Evolutionary conservation across 30 jellyfish, hydroid and myxozoan genomes (phyloP).

Genomic region (Aurelia sp.): DNA sequence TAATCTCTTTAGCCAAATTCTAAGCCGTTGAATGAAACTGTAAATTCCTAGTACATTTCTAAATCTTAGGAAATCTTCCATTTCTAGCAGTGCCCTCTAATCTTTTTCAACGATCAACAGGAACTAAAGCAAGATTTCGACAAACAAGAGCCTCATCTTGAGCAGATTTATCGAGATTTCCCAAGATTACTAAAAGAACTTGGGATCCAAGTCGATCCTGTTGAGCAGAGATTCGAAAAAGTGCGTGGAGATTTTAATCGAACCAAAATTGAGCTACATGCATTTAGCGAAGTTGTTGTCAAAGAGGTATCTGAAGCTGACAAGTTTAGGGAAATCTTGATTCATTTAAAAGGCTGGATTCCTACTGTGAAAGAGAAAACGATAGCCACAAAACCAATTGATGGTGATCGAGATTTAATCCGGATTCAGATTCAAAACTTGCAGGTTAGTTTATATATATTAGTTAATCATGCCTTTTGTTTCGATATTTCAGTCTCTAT

Average conservation of each 20-base stretch:
- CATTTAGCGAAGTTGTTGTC: constrained; percentile 27
- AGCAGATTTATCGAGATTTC: constrained; percentile 52
- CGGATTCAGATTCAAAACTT: constrained; percentile 53
- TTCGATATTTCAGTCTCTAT: no score
- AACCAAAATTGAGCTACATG: constrained; percentile 61
- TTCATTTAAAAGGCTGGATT: constrained; percentile 79
- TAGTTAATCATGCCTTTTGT: not conserved
- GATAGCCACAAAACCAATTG: constrained; percentile 45
- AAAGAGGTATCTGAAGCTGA: constrained; percentile 70
- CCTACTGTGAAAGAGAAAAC: constrained; percentile 69
- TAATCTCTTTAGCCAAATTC: no score
- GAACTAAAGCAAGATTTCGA: constrained; percentile 71
- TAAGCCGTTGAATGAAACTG: no score
- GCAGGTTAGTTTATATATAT: constrained; percentile 47
- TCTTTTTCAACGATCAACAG: constrained; percentile 13
- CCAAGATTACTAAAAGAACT: constrained; percentile 79
- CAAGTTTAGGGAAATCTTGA: constrained; percentile 59
- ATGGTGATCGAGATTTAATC: constrained; percentile 67
- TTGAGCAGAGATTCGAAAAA: constrained; percentile 79
- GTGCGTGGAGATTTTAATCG: constrained; percentile 61
- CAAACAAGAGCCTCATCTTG: constrained; percentile 67
- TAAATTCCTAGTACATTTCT: no score
- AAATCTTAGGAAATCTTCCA: no score
- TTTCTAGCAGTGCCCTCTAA: no score
- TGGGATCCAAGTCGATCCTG: constrained; percentile 83